Percentiles rank a stretch among this genome's conserved stretches.
phyloP scores from a whole-genome alignment of 2,888 invertebrate genomes.

The Pemphredon lugubris region DNA sequence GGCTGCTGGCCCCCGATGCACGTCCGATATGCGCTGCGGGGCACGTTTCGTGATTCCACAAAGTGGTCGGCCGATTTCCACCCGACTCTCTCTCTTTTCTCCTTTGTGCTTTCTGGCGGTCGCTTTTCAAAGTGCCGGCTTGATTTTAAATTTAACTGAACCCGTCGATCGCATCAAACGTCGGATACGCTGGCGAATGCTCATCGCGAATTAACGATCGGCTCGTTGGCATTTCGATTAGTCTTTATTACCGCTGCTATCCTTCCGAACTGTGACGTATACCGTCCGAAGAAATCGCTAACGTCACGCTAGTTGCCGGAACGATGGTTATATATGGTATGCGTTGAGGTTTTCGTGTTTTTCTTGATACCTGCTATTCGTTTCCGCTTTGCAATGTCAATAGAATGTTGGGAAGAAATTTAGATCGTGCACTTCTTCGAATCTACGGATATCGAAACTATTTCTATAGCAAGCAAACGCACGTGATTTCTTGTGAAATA shows the following conservation, averaged over 20 bases:
- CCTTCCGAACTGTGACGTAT: too few species aligned
- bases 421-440: too few species aligned
- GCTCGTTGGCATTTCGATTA: conserved; percentile 55
- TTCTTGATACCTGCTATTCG: too few species aligned
- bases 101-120: neutral
- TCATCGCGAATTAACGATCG: conserved; percentile 55
- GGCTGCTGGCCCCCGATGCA: neutral
- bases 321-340: too few species aligned
- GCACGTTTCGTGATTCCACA: conserved; percentile 9
- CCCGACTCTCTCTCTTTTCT: conserved; percentile 10
- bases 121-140: neutral
- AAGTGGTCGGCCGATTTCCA: conserved; percentile 9
- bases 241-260: conserved; percentile 48
- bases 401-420: too few species aligned
- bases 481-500: too few species aligned
- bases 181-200: conserved; percentile 29
- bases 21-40: neutral
- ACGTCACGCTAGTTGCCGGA: too few species aligned
- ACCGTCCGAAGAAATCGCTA: too few species aligned
- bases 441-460: too few species aligned
- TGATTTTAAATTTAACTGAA: conserved; percentile 28
- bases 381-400: too few species aligned
- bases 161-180: conserved; percentile 45
- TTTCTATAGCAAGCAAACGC: too few species aligned
- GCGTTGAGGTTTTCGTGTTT: too few species aligned